Percentiles rank a stretch among this genome's conserved stretches.
Conservation (phyloP, 2,113 vertebrate species). For the Petromus typicus region DNA sequence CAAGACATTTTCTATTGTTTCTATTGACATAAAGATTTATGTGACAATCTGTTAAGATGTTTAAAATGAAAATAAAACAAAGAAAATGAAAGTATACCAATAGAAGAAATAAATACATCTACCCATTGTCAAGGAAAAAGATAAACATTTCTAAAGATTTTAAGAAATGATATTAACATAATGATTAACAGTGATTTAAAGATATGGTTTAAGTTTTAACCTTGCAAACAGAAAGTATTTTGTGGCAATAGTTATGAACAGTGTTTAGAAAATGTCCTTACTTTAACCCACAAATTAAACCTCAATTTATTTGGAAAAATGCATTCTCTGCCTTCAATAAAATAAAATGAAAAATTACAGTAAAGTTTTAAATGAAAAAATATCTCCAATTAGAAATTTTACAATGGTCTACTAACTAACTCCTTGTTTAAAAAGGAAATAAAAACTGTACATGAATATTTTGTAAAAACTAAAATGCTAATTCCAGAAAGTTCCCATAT, state of each 20-base stretch:
- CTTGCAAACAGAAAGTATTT: background rate
- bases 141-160: background rate
- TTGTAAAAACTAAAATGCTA: background rate
- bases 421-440: constrained; percentile 10
- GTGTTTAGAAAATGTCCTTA: constrained; percentile 52
- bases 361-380: constrained; percentile 29
- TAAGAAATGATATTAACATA: background rate
- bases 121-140: constrained; percentile 6
- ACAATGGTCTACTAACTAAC: background rate
- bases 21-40: constrained; percentile 7
- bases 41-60: background rate
- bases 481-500: background rate
- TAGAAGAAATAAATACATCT: background rate
- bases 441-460: background rate
- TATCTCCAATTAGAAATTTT: constrained; percentile 55
- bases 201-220: background rate
- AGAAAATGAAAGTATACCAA: background rate
- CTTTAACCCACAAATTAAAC: constrained; percentile 34
- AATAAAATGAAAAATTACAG: constrained; percentile 25
- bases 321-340: constrained; percentile 9
- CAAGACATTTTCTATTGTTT: background rate
- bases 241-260: background rate
- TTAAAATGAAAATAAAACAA: constrained; percentile 23
- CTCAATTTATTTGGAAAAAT: constrained; percentile 52
- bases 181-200: constrained; percentile 12